phyloP scores from a whole-genome alignment of 1,140 invertebrate species.

The Drosophila orosa region DNA sequence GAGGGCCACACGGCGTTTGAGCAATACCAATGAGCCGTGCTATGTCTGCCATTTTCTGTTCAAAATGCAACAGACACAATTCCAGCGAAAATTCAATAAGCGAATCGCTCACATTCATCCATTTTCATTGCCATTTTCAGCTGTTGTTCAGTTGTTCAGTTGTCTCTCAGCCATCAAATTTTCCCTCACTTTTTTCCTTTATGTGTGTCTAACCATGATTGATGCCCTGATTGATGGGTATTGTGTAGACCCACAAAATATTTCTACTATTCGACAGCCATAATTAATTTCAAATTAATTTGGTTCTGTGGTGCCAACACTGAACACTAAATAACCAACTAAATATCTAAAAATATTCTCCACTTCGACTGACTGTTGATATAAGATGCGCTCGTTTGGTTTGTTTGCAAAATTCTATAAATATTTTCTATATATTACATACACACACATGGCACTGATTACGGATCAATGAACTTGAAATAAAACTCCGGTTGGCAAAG shows the following conservation, averaged over 20 bases:
- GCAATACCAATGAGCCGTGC: conserved; percentile 41
- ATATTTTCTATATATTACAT: background rate
- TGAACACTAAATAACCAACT: background rate
- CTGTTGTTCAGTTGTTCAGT: conserved; percentile 8
- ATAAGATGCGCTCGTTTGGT: background rate
- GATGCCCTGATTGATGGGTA: conserved; percentile 39
- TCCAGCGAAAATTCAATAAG: conserved; percentile 42
- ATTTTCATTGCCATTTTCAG: conserved; percentile 27
- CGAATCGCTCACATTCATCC: conserved; percentile 50
- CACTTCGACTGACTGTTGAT: background rate
- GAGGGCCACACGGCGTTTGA: conserved; percentile 19
- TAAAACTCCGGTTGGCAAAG: background rate
- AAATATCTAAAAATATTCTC: background rate
- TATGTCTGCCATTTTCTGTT: conserved; percentile 1
- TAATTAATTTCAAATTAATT: conserved; percentile 33
- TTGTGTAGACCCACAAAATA: conserved; percentile 30
- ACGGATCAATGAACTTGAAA: conserved; percentile 25
- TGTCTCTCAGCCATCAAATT: conserved; percentile 22
- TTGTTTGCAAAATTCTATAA: conserved; percentile 6
- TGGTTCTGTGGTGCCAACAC: conserved; percentile 4
- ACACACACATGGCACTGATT: background rate
- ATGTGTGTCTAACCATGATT: conserved; percentile 21
- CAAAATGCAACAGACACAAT: conserved; percentile 48
- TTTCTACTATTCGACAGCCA: conserved; percentile 4
- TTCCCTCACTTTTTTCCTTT: conserved; percentile 5